Evolutionary conservation across 2,113 vertebrate genomes (phyloP).

Genomic region (Stigmatopora nigra): DNA sequence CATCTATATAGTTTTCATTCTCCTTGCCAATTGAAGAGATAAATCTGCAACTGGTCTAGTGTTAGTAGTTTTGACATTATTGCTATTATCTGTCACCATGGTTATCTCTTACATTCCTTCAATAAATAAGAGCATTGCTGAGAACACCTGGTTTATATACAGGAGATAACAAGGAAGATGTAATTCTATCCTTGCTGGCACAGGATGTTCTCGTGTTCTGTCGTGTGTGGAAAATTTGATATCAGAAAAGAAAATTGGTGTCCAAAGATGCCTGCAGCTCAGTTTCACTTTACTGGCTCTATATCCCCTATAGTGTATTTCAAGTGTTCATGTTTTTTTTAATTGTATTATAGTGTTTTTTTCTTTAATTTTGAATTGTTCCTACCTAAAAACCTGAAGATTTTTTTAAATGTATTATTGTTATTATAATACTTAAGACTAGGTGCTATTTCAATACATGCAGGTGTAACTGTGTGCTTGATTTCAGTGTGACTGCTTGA

Average conservation of each 20-base stretch:
- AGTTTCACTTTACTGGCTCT: constrained; percentile 6
- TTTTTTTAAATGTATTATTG: too few species aligned
- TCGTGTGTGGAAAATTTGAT: constrained; percentile 24
- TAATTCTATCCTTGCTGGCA: constrained; percentile 6
- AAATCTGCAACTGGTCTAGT: not conserved
- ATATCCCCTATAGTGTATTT: not conserved
- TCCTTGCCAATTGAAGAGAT: not conserved
- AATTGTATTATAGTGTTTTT: not conserved
- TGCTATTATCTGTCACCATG: not conserved
- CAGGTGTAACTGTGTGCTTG: constrained; percentile 11
- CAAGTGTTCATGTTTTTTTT: constrained; percentile 16
- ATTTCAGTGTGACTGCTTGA: constrained; percentile 12
- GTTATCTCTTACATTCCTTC: constrained; percentile 19
- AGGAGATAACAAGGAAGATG: constrained; percentile 7
- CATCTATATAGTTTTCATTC: not conserved
- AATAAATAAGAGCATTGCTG: constrained; percentile 6
- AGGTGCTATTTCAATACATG: constrained; percentile 19
- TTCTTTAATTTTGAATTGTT: too few species aligned
- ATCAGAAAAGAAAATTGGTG: constrained; percentile 3
- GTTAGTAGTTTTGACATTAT: not conserved
- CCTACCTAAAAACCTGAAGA: too few species aligned
- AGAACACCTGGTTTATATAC: constrained; percentile 6
- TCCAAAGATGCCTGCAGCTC: constrained; percentile 14
- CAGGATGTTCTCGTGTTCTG: constrained; percentile 26
- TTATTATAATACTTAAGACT: constrained; percentile 21